phyloP scores from a whole-genome alignment of 2,797 vertebrate genomes.

The Hypotaenidia philippensis region DNA sequence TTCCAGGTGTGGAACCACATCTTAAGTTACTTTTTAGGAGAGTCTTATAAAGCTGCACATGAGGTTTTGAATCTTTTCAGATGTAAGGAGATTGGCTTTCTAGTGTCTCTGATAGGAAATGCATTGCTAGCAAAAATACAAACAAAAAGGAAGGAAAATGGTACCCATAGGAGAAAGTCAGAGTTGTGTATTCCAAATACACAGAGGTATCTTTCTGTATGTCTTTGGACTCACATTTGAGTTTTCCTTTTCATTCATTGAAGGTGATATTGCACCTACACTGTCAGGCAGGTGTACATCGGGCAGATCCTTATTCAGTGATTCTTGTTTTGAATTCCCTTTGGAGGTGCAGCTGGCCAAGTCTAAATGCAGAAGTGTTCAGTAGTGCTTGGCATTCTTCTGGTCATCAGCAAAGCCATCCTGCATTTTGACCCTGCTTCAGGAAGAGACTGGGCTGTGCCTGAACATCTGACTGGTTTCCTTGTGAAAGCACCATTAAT shows the following conservation, averaged over 20 bases:
- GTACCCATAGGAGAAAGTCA: not conserved
- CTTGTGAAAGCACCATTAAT: not conserved
- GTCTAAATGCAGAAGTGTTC: not conserved
- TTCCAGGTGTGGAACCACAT: not conserved
- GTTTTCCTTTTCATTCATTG: not conserved
- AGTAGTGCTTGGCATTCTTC: not conserved
- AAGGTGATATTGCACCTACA: not conserved
- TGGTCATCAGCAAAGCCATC: not conserved
- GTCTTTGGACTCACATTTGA: not conserved
- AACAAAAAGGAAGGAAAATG: not conserved
- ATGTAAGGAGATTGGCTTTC: not conserved
- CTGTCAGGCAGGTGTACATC: not conserved
- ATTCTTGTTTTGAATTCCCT: not conserved
- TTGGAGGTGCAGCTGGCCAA: not conserved
- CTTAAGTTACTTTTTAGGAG: not conserved
- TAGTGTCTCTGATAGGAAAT: not conserved
- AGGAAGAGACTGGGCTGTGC: not conserved
- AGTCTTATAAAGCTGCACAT: not conserved
- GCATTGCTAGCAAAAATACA: not conserved
- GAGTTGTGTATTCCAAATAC: not conserved
- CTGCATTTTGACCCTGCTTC: not conserved
- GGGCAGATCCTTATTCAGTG: not conserved
- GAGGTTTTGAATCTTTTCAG: not conserved
- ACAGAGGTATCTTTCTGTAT: not conserved
- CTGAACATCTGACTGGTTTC: not conserved